A percentile compares a stretch with the other conserved stretches of the same genome.
These are phyloP conservation scores for Apolygus lucorum DNA, from an alignment of 1,140 invertebrate species.

Conservation along the genomic window DNA sequence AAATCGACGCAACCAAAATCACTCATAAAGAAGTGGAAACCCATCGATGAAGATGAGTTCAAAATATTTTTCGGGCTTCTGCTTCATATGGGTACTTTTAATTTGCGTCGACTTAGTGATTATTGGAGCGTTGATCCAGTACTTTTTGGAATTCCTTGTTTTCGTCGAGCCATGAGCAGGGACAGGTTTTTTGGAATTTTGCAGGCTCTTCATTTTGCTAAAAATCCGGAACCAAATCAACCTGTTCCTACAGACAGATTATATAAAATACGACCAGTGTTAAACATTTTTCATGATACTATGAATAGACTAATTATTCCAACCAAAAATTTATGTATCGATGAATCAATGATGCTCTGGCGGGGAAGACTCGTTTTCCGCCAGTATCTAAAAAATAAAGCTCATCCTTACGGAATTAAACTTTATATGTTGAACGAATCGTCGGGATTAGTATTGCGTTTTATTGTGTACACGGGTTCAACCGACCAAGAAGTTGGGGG, in stretches of 20 bases:
- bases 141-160: slow-evolving; percentile 4
- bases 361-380: slow-evolving; percentile 36
- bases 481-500: too few relatives aligned
- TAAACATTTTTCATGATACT: slow-evolving; percentile 13
- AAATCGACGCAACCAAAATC: background rate
- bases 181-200: slow-evolving; percentile 19
- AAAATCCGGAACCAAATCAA: background rate
- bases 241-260: background rate
- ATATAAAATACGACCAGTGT: slow-evolving; percentile 16
- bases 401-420: slow-evolving; percentile 37
- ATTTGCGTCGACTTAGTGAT: slow-evolving; percentile 8
- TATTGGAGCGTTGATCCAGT: slow-evolving; percentile 25
- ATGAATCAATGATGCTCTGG: slow-evolving; percentile 36
- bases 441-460: too few relatives aligned
- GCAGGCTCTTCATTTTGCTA: slow-evolving; percentile 1
- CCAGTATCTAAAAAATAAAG: slow-evolving; percentile 37
- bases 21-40: slow-evolving; percentile 17
- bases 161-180: slow-evolving; percentile 14
- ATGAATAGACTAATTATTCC: slow-evolving; percentile 23
- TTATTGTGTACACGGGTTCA: too few relatives aligned
- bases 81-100: slow-evolving; percentile 21
- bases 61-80: slow-evolving; percentile 11
- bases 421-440: too few relatives aligned
- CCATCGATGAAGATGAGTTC: background rate
- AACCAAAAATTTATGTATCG: slow-evolving; percentile 30